Evolutionary conservation across 2,797 vertebrate species (phyloP).

Genomic region (Hemitrygon akajei): DNA sequence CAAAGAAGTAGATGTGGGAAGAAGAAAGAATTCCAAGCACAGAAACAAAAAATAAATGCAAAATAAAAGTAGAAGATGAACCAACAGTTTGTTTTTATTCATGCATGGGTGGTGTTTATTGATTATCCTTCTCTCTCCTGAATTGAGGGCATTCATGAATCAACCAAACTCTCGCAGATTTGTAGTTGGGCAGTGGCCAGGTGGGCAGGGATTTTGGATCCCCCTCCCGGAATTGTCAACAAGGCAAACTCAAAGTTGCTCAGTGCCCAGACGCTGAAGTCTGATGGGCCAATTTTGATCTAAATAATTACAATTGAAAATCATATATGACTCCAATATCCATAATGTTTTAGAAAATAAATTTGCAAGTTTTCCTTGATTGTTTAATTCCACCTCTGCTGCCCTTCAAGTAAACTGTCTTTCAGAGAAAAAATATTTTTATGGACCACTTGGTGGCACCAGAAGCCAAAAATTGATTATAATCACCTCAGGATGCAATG

Average conservation of each 20-base stretch:
- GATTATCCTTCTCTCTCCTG: not conserved
- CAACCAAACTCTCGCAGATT: too few relatives aligned
- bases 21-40: too few relatives aligned
- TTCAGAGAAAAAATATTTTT: not conserved
- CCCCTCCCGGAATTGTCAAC: not conserved
- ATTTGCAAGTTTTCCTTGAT: not conserved
- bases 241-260: not conserved
- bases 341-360: not conserved
- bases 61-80: too few relatives aligned
- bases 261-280: not conserved
- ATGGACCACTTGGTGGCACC: constrained; percentile 21
- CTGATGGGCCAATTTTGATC: not conserved
- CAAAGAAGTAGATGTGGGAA: not conserved
- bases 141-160: not conserved
- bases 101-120: too few relatives aligned
- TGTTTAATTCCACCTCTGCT: not conserved
- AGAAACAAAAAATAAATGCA: too few relatives aligned
- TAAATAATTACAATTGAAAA: not conserved
- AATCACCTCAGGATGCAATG: not conserved
- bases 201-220: too few relatives aligned
- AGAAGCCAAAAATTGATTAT: not conserved
- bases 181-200: too few relatives aligned
- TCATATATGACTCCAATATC: not conserved
- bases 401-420: too few relatives aligned
- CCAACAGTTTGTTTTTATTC: too few relatives aligned